A percentile compares a stretch with the other conserved stretches of the same genome.
Evolutionary conservation across 2,113 vertebrate genomes (phyloP).

Genomic region (Psophia crepitans): DNA sequence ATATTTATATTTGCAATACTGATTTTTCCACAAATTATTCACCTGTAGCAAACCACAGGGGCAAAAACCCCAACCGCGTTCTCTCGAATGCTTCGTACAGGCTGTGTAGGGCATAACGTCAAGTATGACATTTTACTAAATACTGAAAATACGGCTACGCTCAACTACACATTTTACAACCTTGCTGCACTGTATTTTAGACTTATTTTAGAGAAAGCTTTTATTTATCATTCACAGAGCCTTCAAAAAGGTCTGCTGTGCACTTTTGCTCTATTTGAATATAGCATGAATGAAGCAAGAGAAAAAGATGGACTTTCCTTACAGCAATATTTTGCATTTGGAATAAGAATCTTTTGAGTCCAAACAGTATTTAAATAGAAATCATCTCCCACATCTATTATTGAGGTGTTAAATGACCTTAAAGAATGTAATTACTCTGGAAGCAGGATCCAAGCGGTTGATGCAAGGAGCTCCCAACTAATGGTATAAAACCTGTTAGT

Average conservation of each 20-base stretch:
- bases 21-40: not conserved
- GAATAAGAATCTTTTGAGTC: not conserved
- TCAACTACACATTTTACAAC: too few species aligned
- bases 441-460: constrained; percentile 60
- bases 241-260: fast-evolving
- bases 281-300: fast-evolving
- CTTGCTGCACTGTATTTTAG: not conserved
- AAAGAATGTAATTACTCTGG: constrained; percentile 71
- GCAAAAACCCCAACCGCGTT: fast-evolving
- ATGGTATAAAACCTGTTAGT: constrained; percentile 54
- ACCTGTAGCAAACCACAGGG: not conserved
- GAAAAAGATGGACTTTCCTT: not conserved
- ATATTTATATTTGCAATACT: not conserved
- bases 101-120: fast-evolving
- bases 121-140: not conserved
- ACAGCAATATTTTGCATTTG: not conserved
- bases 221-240: not conserved
- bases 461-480: constrained; percentile 32
- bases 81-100: fast-evolving
- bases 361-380: not conserved
- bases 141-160: too few species aligned
- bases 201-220: not conserved
- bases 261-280: not conserved
- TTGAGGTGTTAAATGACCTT: constrained; percentile 71
- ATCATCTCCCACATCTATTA: constrained; percentile 69